These are phyloP conservation scores for Platynereis dumerilii DNA, from an alignment of 2,888 invertebrate genomes.

Conservation along the genomic window DNA sequence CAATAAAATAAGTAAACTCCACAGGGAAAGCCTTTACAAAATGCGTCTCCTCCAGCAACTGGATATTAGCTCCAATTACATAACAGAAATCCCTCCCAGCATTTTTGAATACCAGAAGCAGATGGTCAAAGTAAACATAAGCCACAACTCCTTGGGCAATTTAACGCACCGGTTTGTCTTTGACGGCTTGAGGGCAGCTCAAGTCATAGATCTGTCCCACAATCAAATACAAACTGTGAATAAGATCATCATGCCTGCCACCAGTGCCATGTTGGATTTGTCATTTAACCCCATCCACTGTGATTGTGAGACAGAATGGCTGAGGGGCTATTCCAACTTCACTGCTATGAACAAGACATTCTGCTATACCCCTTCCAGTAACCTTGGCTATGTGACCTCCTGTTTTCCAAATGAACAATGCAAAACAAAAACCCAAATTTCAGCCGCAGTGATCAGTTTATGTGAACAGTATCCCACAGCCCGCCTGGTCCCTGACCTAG, in stretches of 20 bases:
- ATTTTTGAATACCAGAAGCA: background rate
- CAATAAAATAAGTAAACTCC: background rate
- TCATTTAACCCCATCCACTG: slow-evolving; percentile 6
- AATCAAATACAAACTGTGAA: background rate
- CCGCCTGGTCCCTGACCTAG: too few relatives aligned
- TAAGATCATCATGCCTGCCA: background rate
- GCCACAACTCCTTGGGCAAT: background rate
- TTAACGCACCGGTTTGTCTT: background rate
- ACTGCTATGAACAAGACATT: background rate
- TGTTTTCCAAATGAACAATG: too few relatives aligned
- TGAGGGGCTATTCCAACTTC: background rate
- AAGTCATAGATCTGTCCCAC: background rate
- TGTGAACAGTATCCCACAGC: too few relatives aligned
- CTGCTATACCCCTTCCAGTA: background rate
- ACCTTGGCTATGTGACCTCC: too few relatives aligned
- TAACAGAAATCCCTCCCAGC: background rate
- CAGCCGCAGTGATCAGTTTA: too few relatives aligned
- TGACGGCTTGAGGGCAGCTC: background rate
- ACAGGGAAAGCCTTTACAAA: slow-evolving; percentile 4
- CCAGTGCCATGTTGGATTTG: background rate
- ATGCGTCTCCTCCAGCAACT: background rate
- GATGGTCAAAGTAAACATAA: background rate
- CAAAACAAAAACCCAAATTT: too few relatives aligned
- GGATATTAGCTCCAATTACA: background rate
- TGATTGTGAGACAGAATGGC: slow-evolving; percentile 1